A percentile compares a stretch with the other conserved stretches of the same genome.
phyloP scores from a whole-genome alignment of 2,113 vertebrate species.

The Tachuris rubrigastra region DNA sequence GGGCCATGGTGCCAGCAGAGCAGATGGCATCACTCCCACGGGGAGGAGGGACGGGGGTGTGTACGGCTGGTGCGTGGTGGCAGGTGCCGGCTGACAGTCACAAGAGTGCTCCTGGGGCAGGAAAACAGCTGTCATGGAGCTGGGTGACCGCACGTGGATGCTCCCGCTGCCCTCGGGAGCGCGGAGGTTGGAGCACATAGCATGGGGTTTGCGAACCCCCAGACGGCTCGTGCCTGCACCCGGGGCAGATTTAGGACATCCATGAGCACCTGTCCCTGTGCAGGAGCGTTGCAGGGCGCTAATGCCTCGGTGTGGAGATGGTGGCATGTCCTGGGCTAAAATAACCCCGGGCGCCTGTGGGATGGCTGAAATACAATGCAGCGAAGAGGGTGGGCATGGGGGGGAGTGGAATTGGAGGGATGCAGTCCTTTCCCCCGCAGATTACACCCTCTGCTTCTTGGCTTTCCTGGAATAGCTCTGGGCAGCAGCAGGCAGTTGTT shows the following conservation, averaged over 20 bases:
- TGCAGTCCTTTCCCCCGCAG: background rate
- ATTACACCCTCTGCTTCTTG: conserved; percentile 22
- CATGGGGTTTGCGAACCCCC: rapidly evolving
- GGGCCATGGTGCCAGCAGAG: background rate
- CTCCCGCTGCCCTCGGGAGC: rapidly evolving
- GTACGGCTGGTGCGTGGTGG: rapidly evolving
- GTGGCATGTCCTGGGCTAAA: background rate
- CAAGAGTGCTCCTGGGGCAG: background rate
- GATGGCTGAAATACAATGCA: background rate
- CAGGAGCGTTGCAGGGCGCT: rapidly evolving
- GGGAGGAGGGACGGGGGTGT: background rate
- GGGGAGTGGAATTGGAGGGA: background rate
- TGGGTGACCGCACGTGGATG: background rate
- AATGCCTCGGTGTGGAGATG: rapidly evolving
- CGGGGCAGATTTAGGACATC: background rate
- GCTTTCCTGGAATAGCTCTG: conserved; percentile 42
- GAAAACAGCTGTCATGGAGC: background rate
- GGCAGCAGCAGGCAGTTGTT: background rate
- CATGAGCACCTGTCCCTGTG: background rate
- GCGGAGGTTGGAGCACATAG: background rate
- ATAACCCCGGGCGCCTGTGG: background rate
- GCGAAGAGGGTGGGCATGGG: background rate
- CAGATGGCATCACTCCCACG: rapidly evolving
- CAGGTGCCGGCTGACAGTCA: background rate
- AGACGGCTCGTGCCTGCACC: rapidly evolving